Base-by-base conservation (phyloP, 2,113 vertebrate species). In the Emydura subglobosa region DNA sequence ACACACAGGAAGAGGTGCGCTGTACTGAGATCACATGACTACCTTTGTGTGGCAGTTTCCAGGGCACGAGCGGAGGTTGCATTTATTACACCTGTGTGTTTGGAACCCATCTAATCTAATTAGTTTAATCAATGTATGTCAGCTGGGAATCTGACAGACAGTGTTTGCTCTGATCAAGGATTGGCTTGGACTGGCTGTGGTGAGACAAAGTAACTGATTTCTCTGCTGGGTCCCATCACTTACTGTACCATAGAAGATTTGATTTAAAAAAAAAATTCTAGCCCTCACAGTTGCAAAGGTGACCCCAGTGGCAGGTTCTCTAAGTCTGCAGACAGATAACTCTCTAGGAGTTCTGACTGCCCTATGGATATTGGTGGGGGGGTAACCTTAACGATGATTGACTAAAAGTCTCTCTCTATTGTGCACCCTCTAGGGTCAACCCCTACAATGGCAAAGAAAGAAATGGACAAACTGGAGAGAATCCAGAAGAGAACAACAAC, bases 111-210 rank as follows among this genome's bases (percentile, higher is more conserved):
- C 11, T 76, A 13, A 76, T 39, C 65, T n/a, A n/a, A n/a, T n/a
- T n/a, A 44, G 24, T 42, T 76, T 13, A 47, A 76, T 42, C 42
- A 44, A 24, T 12, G 24, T 44, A 76, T 44, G 11, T 27, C 24
- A 44, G 22, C 42, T 44, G 42, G 74, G 39, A 76, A 44, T 68
- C n/a, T 27, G 39, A 42, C 74, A 44, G 39, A 76, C n/a, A 6
- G 74, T 76, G 24, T 47, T 47, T 0, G 0, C 53, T 61, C 0
- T 0, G 78, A 44, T 53, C 14, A 7, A 17, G 81, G 59, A 29
- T 34, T 86, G 86, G 65, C 76, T 68, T 85, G 47, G 47, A 50
- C 3, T 82, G 34, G 80, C 74, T 55, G 42, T 85, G 27, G 87
- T 0, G 1, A 88, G 65, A 51, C 92, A 94, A 96, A 96, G 89